These are phyloP conservation scores for Cuniculus paca DNA, from an alignment of 2,797 vertebrate genomes.

Conservation along the genomic window DNA sequence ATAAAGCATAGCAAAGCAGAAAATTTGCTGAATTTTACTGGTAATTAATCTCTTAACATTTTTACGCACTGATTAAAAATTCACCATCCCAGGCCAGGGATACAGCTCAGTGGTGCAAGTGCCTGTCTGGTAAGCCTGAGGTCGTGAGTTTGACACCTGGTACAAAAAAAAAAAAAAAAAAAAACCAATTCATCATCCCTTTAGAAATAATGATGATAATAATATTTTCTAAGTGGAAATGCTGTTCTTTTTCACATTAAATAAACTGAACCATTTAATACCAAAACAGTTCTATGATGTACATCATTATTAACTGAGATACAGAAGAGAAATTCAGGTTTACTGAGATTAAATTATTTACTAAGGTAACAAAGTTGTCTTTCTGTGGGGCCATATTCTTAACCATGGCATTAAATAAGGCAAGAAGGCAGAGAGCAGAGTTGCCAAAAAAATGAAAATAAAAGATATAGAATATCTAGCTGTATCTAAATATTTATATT, in stretches of 20 bases:
- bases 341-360: background rate
- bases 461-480: background rate
- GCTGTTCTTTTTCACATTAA: background rate
- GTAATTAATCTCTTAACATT: constrained; percentile 21
- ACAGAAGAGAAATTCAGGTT: background rate
- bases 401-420: background rate
- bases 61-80: background rate
- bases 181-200: background rate
- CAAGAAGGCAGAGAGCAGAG: background rate
- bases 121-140: no score
- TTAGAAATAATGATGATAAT: background rate
- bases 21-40: constrained; percentile 29
- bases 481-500: constrained; percentile 17
- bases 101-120: no score
- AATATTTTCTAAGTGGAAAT: constrained; percentile 28
- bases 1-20: background rate
- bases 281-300: background rate
- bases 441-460: background rate
- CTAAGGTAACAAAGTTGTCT: background rate
- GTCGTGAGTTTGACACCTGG: no score
- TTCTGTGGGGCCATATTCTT: background rate
- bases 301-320: background rate
- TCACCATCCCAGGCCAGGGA: background rate
- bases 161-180: no score
- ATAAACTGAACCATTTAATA: constrained; percentile 11